Evolutionary conservation across 2,888 invertebrate genomes (phyloP).

Genomic region (Drepana falcataria): DNA sequence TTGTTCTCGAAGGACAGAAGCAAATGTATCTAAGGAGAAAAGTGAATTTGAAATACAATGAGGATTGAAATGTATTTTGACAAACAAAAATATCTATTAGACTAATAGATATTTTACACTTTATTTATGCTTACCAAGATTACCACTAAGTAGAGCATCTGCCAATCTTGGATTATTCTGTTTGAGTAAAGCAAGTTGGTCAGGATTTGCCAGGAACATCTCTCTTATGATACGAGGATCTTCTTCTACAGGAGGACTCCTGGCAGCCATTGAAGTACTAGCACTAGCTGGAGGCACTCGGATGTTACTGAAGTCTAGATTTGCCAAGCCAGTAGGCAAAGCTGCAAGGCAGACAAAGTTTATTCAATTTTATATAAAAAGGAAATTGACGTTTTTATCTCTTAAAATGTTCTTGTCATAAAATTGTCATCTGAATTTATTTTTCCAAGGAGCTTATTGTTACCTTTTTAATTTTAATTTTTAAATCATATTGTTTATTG

Average conservation of each 20-base stretch:
- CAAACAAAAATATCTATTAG: no score
- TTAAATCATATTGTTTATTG: conserved; percentile 4
- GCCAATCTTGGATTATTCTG: conserved; percentile 96
- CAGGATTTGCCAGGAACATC: conserved; percentile 93
- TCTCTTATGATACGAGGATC: conserved; percentile 91
- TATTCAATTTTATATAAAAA: conserved; percentile 18
- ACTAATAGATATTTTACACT: no score
- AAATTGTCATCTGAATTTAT: conserved; percentile 12
- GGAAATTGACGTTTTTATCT: conserved; percentile 8
- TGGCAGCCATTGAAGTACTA: conserved; percentile 54
- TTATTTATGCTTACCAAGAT: conserved; percentile 78
- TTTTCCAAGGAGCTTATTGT: conserved; percentile 8
- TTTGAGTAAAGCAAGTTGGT: conserved; percentile 92
- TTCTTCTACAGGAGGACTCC: conserved; percentile 80
- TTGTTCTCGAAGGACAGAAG: conserved; percentile 88
- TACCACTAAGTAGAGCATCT: conserved; percentile 92
- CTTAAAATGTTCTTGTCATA: conserved; percentile 13
- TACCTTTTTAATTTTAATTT: not conserved
- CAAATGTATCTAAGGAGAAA: conserved; percentile 83
- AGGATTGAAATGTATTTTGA: not conserved
- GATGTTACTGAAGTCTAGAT: conserved; percentile 92
- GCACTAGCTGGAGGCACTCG: conserved; percentile 82
- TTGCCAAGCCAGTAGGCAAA: conserved; percentile 71
- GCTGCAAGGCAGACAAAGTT: conserved; percentile 44
- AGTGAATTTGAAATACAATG: conserved; percentile 8